phyloP scores from a whole-genome alignment of 2,888 invertebrate genomes.

The Gisinianus flammeolus region DNA sequence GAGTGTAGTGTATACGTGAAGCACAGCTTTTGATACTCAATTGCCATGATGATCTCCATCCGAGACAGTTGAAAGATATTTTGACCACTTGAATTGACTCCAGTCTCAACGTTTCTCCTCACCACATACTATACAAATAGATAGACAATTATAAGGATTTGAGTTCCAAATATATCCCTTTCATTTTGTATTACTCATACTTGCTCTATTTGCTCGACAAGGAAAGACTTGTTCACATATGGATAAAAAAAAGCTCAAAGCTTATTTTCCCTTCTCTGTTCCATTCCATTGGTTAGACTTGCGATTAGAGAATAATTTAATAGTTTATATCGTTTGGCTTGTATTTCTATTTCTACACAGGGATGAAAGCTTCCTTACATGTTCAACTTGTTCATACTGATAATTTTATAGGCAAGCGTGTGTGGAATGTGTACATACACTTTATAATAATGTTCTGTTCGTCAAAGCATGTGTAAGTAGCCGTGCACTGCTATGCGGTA shows the following conservation, averaged over 20 bases:
- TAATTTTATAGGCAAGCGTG: too few species aligned
- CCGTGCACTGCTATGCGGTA: too few species aligned
- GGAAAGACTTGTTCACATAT: background rate
- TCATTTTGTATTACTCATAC: background rate
- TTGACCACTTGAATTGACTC: conserved; percentile 13
- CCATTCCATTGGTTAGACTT: too few species aligned
- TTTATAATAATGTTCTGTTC: too few species aligned
- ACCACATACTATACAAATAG: background rate
- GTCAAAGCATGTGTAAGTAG: too few species aligned
- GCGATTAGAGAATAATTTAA: too few species aligned
- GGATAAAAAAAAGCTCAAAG: background rate
- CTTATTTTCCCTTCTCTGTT: too few species aligned
- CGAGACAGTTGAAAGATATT: background rate
- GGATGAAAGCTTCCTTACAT: too few species aligned
- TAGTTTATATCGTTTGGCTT: too few species aligned
- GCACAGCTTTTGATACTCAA: background rate
- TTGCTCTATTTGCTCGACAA: background rate
- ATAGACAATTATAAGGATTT: conserved; percentile 12
- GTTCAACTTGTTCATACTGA: too few species aligned
- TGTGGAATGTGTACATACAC: too few species aligned
- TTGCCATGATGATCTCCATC: background rate
- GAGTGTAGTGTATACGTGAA: background rate
- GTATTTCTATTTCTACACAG: too few species aligned
- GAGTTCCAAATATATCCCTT: background rate
- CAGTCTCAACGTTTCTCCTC: background rate